Conservation (phyloP, 2,113 vertebrate genomes). For the Verasper variegatus region DNA sequence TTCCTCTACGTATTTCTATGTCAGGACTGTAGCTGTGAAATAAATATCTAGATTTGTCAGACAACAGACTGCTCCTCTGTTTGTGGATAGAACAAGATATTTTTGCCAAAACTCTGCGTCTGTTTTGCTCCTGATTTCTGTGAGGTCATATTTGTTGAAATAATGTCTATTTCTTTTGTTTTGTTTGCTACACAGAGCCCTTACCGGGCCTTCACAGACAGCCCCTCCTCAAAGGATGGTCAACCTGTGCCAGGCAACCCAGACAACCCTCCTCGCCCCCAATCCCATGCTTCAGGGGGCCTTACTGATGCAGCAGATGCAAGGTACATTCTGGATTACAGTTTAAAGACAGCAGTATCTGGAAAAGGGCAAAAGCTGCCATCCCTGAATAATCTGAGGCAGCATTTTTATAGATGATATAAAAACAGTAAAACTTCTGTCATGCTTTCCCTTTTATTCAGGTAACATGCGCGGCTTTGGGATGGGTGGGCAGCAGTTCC, state of each 20-base stretch:
- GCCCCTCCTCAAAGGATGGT: slow-evolving; percentile 88
- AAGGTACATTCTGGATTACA: slow-evolving; percentile 83
- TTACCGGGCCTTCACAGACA: slow-evolving; percentile 70
- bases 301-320: slow-evolving; percentile 95
- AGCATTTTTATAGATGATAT: neutral
- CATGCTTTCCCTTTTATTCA: slow-evolving; percentile 51
- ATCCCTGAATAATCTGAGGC: too few relatives aligned
- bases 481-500: slow-evolving; percentile 89
- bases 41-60: neutral
- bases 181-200: slow-evolving; percentile 62
- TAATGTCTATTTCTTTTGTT: neutral
- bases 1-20: neutral
- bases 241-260: slow-evolving; percentile 86
- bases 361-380: neutral
- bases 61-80: neutral
- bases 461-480: slow-evolving; percentile 89
- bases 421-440: neutral
- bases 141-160: neutral
- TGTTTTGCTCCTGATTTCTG: slow-evolving; percentile 2
- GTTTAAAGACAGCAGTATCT: neutral
- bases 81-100: neutral
- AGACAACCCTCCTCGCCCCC: slow-evolving; percentile 88
- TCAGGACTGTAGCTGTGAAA: neutral
- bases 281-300: slow-evolving; percentile 94
- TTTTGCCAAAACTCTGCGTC: neutral